Evolutionary conservation across 2,113 vertebrate genomes (phyloP).

Genomic region (Motacilla tschutschensis): DNA sequence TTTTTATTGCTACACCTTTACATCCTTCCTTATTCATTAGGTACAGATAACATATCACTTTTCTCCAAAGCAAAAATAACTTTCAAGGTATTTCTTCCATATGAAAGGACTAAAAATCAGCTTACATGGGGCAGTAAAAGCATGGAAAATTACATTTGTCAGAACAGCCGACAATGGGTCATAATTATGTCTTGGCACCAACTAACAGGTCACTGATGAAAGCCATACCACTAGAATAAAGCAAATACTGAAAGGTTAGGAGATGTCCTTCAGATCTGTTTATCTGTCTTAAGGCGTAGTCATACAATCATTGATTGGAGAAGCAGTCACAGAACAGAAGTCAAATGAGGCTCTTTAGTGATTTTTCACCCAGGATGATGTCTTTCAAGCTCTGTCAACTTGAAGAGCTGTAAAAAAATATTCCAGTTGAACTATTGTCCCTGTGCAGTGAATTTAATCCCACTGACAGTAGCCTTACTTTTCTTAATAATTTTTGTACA

Average conservation of each 20-base stretch:
- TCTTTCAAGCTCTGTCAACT: conserved; percentile 28
- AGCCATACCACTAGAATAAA: background rate
- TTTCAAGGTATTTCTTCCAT: conserved; percentile 4
- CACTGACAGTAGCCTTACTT: background rate
- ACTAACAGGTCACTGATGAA: conserved; percentile 19
- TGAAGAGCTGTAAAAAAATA: background rate
- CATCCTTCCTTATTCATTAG: conserved; percentile 12
- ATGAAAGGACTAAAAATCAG: background rate
- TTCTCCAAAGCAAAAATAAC: background rate
- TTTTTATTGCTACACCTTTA: background rate
- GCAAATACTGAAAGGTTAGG: conserved; percentile 18
- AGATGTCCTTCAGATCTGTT: conserved; percentile 5
- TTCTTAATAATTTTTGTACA: background rate
- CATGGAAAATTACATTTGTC: conserved; percentile 19
- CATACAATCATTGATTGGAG: background rate
- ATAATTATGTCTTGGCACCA: conserved; percentile 13
- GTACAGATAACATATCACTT: background rate
- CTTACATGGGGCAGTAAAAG: background rate
- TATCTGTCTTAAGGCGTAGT: background rate
- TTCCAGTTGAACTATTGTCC: background rate
- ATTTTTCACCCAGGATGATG: conserved; percentile 7
- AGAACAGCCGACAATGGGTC: background rate
- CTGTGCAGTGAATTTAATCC: background rate
- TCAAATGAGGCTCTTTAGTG: background rate
- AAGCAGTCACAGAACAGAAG: background rate